Conservation (phyloP, 2,113 vertebrate species). For the Myotis davidii region DNA sequence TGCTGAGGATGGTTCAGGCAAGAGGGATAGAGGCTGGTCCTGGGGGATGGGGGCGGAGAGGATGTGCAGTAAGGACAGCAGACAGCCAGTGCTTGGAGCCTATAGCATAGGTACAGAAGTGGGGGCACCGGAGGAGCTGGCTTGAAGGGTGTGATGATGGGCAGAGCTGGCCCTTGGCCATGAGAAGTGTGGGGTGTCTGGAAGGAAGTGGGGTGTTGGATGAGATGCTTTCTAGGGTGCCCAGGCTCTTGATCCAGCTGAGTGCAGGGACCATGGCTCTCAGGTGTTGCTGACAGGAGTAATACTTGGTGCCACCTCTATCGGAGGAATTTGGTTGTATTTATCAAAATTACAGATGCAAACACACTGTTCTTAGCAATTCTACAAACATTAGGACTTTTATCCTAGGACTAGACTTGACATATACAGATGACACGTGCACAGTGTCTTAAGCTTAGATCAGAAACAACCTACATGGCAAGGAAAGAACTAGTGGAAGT, state of each 20-base stretch:
- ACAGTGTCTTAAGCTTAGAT: background rate
- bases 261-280: background rate
- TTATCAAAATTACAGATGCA: background rate
- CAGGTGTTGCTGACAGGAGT: too few species aligned
- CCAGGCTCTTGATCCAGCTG: background rate
- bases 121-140: background rate
- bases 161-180: background rate
- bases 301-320: fast-evolving
- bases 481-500: background rate
- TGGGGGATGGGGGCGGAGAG: background rate
- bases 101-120: background rate
- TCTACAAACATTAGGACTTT: background rate
- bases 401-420: background rate
- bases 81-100: background rate
- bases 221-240: background rate
- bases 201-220: background rate
- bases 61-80: background rate
- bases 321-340: too few species aligned
- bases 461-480: background rate
- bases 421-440: background rate
- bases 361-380: too few species aligned
- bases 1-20: background rate
- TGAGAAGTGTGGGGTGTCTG: background rate
- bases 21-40: background rate
- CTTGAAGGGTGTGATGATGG: background rate